Percentiles rank a stretch among this genome's conserved stretches.
phyloP scores from a whole-genome alignment of 2,113 vertebrate genomes.

The Scolopax mira region DNA sequence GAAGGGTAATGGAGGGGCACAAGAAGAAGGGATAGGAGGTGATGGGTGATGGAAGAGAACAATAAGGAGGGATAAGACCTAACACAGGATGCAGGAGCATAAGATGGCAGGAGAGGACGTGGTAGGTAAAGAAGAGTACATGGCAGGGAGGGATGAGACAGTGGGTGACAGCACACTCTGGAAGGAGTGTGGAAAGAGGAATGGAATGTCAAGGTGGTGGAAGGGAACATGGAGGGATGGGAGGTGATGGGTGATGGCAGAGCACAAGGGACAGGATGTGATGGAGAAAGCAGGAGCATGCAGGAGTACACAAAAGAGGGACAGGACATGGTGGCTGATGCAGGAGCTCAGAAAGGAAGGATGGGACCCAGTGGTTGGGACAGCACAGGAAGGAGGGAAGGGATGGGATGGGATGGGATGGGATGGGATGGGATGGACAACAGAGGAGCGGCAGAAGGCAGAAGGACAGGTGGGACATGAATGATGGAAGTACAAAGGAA shows the following conservation, averaged over 20 bases:
- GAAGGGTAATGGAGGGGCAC: neutral
- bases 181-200: neutral
- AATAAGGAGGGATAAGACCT: neutral
- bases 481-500: neutral
- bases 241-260: neutral
- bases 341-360: neutral
- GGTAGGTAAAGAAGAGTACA: neutral
- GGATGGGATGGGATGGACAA: neutral
- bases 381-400: neutral
- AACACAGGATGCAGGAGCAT: neutral
- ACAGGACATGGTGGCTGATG: neutral
- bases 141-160: neutral
- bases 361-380: neutral
- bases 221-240: neutral
- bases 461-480: neutral
- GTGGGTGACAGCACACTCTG: neutral
- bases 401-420: neutral
- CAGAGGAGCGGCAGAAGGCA: fast-evolving
- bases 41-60: neutral
- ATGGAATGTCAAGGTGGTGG: neutral
- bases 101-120: neutral
- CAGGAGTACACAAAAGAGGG: neutral
- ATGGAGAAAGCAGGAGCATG: neutral
- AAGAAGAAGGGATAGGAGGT: neutral
- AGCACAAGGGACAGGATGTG: neutral